Conservation (phyloP, 2,888 invertebrate genomes). For the Lamproptera curius region DNA sequence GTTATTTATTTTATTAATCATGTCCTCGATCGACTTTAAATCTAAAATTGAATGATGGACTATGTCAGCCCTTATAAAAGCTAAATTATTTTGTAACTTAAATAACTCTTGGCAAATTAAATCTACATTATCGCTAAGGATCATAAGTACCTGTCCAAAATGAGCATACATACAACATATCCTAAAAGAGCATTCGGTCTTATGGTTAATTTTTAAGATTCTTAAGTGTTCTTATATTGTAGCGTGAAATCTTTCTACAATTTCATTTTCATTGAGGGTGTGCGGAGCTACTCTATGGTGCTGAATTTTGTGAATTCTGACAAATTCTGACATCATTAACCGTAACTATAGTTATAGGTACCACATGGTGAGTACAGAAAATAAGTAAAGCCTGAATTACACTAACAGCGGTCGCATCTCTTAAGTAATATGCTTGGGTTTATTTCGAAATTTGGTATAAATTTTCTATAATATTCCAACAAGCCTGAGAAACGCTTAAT, state of each 20-base stretch:
- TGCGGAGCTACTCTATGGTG: background rate
- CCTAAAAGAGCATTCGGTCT: background rate
- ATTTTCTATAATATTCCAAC: background rate
- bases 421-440: constrained; percentile 16
- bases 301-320: background rate
- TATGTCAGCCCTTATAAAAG: background rate
- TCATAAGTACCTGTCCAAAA: background rate
- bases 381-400: constrained; percentile 12
- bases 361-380: constrained; percentile 14
- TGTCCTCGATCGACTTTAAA: too few species aligned
- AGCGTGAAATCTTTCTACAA: background rate
- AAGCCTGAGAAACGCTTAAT: constrained; percentile 11
- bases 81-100: background rate
- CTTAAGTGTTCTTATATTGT: background rate
- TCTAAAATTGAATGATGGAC: background rate
- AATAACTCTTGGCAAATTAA: background rate
- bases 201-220: background rate
- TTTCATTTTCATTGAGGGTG: background rate
- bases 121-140: background rate
- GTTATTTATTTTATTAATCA: background rate
- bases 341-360: constrained; percentile 6
- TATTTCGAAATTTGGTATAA: constrained; percentile 14
- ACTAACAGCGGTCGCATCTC: background rate
- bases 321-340: constrained; percentile 14
- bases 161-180: background rate